These are phyloP conservation scores for Fulmarus glacialis DNA, from an alignment of 2,113 vertebrate species.

Conservation along the genomic window DNA sequence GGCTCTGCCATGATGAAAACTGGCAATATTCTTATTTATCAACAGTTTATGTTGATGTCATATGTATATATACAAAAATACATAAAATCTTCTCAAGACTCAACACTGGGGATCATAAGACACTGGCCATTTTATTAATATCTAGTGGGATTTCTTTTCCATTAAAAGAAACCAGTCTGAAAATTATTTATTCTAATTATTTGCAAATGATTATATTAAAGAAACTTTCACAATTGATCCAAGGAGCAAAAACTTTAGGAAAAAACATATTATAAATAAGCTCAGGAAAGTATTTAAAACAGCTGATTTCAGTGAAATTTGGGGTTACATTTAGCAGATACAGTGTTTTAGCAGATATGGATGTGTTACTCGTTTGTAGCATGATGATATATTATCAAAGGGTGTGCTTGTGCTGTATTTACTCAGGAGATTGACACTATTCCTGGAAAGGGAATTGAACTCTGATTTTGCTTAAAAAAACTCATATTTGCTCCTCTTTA, in stretches of 20 bases:
- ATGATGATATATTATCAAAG: not conserved
- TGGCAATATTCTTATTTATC: not conserved
- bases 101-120: not conserved
- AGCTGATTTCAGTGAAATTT: not conserved
- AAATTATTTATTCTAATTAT: not conserved
- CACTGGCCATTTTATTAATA: not conserved
- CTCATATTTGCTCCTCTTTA: not conserved
- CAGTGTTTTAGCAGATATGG: not conserved
- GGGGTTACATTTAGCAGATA: not conserved
- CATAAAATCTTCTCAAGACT: not conserved
- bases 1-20: not conserved
- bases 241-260: not conserved
- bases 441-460: not conserved
- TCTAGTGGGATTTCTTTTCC: not conserved
- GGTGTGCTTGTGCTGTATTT: rapidly evolving
- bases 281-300: not conserved
- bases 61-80: not conserved
- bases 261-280: not conserved
- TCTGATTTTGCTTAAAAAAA: not conserved
- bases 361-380: not conserved
- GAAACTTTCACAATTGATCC: not conserved
- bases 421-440: too few relatives aligned
- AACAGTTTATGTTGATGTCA: not conserved
- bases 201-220: not conserved
- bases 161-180: not conserved